phyloP scores from a whole-genome alignment of 2,797 vertebrate species.

The Morus bassanus region DNA sequence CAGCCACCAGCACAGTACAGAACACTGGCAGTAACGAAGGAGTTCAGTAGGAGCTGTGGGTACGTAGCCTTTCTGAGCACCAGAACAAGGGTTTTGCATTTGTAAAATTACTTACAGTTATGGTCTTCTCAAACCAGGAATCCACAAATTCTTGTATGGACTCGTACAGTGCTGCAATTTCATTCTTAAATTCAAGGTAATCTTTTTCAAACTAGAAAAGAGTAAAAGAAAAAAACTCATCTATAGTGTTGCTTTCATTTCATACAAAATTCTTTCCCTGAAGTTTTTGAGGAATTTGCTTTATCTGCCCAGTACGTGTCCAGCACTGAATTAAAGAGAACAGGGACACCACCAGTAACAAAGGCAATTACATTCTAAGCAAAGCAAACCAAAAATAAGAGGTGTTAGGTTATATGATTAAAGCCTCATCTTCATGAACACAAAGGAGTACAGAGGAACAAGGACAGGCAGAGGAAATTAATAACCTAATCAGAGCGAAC shows the following conservation, averaged over 20 bases:
- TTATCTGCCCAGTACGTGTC: not conserved
- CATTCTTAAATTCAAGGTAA: constrained; percentile 81
- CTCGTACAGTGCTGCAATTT: constrained; percentile 77
- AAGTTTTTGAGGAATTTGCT: not conserved
- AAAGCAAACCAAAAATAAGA: not conserved
- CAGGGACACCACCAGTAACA: not conserved
- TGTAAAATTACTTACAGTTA: constrained; percentile 74
- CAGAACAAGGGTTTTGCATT: not conserved
- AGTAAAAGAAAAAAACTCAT: not conserved
- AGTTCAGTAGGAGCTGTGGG: not conserved
- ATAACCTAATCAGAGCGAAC: not conserved
- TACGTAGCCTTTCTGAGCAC: not conserved
- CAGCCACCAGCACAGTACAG: not conserved
- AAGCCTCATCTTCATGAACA: not conserved
- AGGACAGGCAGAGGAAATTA: not conserved
- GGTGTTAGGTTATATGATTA: not conserved
- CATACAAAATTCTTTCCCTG: not conserved
- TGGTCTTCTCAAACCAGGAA: constrained; percentile 76
- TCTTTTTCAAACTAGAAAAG: constrained; percentile 83
- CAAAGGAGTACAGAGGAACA: not conserved
- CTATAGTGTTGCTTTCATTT: not conserved
- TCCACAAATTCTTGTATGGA: constrained; percentile 80
- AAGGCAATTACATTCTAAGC: not conserved
- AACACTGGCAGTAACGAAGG: not conserved
- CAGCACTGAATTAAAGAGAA: not conserved